phyloP scores from a whole-genome alignment of 2,797 vertebrate species.

The Sebastes flavidus region DNA sequence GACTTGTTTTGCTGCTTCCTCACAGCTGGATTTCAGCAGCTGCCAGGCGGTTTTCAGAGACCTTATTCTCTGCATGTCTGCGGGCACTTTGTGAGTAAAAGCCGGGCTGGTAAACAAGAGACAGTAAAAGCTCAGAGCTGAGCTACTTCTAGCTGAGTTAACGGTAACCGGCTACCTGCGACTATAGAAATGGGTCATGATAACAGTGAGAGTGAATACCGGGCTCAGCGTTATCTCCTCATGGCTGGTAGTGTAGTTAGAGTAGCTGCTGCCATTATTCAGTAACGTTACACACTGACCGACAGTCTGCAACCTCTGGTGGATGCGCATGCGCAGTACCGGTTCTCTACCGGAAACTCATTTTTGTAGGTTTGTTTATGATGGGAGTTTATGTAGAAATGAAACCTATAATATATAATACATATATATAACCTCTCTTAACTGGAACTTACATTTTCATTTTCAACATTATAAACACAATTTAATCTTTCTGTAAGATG shows the following conservation, averaged over 20 bases:
- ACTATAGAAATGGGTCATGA: constrained; percentile 4
- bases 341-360: not conserved
- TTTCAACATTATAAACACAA: not conserved
- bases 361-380: not conserved
- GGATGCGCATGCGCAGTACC: constrained; percentile 32
- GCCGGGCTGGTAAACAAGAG: not conserved
- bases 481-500: not conserved
- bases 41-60: constrained; percentile 60
- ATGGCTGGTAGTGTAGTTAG: not conserved
- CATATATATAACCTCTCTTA: not conserved
- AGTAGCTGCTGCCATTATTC: not conserved
- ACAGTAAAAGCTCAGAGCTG: not conserved
- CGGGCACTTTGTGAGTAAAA: not conserved
- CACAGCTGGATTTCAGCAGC: constrained; percentile 58
- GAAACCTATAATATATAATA: not conserved
- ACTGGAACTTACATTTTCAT: not conserved
- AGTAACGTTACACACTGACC: too few species aligned
- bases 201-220: not conserved
- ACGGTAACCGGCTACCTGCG: not conserved
- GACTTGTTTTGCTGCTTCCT: constrained; percentile 46
- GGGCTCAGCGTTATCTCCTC: not conserved
- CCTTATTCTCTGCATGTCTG: constrained; percentile 64
- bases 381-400: not conserved
- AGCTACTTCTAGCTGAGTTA: not conserved
- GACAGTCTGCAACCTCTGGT: rapidly evolving